These are phyloP conservation scores for Lasius platythorax DNA, from an alignment of 2,888 invertebrate species.

Conservation along the genomic window DNA sequence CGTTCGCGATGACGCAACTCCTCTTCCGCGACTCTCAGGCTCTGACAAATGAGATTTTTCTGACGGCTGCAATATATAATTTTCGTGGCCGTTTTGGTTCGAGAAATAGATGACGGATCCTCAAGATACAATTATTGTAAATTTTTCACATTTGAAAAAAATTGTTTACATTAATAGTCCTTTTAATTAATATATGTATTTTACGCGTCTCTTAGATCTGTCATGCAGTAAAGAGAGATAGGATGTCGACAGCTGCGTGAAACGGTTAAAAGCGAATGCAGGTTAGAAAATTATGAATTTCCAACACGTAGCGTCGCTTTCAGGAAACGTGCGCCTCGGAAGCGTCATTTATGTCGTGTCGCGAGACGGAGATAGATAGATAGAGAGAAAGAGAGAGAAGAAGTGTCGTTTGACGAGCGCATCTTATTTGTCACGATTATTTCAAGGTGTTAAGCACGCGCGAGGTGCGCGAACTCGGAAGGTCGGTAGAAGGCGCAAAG, in stretches of 20 bases:
- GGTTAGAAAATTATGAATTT: conserved; percentile 38
- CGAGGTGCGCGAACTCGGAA: background rate
- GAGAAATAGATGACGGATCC: background rate
- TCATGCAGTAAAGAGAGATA: background rate
- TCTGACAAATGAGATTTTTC: background rate
- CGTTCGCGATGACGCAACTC: background rate
- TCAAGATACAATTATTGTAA: background rate
- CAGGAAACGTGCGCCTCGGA: background rate
- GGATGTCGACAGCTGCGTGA: background rate
- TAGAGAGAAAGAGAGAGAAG: background rate
- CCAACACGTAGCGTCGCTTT: conserved; percentile 25
- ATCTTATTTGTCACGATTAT: conserved; percentile 43
- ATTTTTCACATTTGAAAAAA: background rate
- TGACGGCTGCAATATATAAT: background rate
- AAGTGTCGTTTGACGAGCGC: background rate
- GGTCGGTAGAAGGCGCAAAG: background rate
- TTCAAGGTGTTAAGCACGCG: background rate
- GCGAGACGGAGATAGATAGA: background rate
- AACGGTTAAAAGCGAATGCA: conserved; percentile 2
- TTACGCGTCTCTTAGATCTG: background rate
- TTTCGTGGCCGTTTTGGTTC: background rate
- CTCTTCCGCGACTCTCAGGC: background rate
- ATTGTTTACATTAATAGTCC: background rate
- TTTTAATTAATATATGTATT: background rate
- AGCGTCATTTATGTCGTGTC: conserved; percentile 1